Evolutionary conservation across 2,113 vertebrate species (phyloP).

Genomic region (Hirundichthys speculiger): DNA sequence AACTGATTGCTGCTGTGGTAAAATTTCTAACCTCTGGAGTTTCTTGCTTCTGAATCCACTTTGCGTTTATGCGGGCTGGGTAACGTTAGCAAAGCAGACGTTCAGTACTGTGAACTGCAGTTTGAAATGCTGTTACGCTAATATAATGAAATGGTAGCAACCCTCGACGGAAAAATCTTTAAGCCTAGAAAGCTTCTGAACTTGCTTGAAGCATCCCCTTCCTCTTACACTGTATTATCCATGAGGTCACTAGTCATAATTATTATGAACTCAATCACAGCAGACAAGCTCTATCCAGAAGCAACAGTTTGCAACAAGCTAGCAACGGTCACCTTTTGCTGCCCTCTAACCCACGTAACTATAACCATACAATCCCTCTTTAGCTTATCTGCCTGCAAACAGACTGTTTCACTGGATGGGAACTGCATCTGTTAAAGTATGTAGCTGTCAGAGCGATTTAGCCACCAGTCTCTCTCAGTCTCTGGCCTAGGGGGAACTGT

Average conservation of each 20-base stretch:
- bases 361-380: conserved; percentile 37
- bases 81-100: no score
- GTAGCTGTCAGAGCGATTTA: conserved; percentile 85
- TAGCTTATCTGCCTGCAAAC: conserved; percentile 57
- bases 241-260: conserved; percentile 13
- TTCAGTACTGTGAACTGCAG: not conserved
- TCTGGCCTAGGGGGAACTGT: conserved; percentile 79
- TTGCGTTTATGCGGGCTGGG: conserved; percentile 8
- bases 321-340: conserved; percentile 28
- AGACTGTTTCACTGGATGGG: conserved; percentile 50
- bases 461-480: conserved; percentile 77
- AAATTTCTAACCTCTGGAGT: conserved; percentile 33
- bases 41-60: conserved; percentile 17
- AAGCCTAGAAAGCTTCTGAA: conserved; percentile 10
- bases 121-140: not conserved
- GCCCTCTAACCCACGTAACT: conserved; percentile 14
- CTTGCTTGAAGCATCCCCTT: not conserved
- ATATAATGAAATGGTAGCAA: no score
- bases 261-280: conserved; percentile 35
- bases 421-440: conserved; percentile 71
- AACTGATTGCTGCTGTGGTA: conserved; percentile 36
- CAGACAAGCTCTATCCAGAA: conserved; percentile 44
- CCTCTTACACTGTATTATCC: conserved; percentile 5
- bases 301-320: conserved; percentile 32
- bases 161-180: not conserved